Evolutionary conservation across 2,797 vertebrate genomes (phyloP).

Genomic region (Sebastes taczanowskii): DNA sequence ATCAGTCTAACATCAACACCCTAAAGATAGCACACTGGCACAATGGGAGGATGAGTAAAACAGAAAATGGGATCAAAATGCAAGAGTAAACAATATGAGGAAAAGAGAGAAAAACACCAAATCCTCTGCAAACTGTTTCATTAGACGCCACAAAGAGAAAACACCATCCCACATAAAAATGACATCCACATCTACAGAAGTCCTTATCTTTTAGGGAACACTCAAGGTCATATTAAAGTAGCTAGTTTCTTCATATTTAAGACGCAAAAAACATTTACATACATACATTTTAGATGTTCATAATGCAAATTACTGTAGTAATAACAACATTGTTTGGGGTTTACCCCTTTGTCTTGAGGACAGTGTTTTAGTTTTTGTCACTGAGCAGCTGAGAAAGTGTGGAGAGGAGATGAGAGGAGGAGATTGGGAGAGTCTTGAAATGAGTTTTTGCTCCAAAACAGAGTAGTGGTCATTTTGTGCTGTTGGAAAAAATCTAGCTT

Average conservation of each 20-base stretch:
- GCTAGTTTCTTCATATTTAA: background rate
- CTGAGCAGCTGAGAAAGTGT: conserved; percentile 15
- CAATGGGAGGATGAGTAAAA: conserved; percentile 53
- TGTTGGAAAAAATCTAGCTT: background rate
- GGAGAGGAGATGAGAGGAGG: conserved; percentile 25
- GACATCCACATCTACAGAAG: background rate
- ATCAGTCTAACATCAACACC: conserved; percentile 73
- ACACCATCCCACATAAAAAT: background rate
- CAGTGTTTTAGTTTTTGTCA: background rate
- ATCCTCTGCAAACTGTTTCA: conserved; percentile 41
- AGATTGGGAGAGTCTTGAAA: conserved; percentile 48
- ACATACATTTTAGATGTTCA: background rate
- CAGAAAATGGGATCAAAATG: conserved; percentile 47
- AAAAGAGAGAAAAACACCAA: conserved; percentile 25
- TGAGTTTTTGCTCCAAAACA: conserved; percentile 39
- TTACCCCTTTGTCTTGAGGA: background rate
- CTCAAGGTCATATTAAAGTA: background rate
- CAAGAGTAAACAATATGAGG: conserved; percentile 32
- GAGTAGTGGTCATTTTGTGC: conserved; percentile 34
- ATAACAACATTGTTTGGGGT: background rate
- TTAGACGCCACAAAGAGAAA: conserved; percentile 16
- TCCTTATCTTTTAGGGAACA: background rate
- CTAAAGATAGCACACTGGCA: conserved; percentile 68
- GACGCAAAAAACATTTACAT: background rate
- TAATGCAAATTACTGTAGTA: background rate